Evolutionary conservation across 2,113 vertebrate genomes (phyloP).

Genomic region (Stictonetta naevosa): DNA sequence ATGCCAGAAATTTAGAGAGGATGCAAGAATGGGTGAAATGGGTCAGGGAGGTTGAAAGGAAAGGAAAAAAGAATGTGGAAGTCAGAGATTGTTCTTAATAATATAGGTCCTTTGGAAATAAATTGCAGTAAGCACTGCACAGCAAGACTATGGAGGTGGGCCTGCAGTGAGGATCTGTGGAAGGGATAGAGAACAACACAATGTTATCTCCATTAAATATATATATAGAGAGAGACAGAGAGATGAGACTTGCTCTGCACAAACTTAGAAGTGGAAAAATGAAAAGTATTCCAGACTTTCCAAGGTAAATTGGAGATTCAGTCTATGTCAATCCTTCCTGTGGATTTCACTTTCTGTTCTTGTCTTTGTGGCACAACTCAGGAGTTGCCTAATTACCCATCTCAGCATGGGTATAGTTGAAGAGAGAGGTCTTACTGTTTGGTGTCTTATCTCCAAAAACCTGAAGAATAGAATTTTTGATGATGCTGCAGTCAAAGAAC

Average conservation of each 20-base stretch:
- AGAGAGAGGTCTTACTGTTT: neutral
- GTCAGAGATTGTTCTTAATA: neutral
- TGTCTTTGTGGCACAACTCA: constrained; percentile 20
- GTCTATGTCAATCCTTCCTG: neutral
- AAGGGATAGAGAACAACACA: neutral
- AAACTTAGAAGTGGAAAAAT: constrained; percentile 8
- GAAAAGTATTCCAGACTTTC: neutral
- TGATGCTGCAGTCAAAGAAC: neutral
- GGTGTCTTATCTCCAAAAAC: neutral
- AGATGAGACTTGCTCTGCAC: neutral
- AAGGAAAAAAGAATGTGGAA: neutral
- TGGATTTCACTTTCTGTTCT: constrained; percentile 7
- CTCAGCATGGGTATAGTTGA: constrained; percentile 7
- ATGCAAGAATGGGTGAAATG: neutral
- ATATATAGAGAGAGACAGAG: neutral
- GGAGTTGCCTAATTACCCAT: constrained; percentile 30
- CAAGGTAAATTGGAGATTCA: constrained; percentile 22
- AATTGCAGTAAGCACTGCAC: neutral
- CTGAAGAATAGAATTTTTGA: constrained; percentile 22
- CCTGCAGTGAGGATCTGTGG: neutral
- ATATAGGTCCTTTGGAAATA: neutral
- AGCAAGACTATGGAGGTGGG: neutral
- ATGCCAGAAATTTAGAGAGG: neutral
- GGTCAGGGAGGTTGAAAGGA: neutral
- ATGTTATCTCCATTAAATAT: constrained; percentile 10